Percentiles rank a stretch among this genome's conserved stretches.
Evolutionary conservation across 2,113 vertebrate species (phyloP).

Genomic region (Saccopteryx bilineata): DNA sequence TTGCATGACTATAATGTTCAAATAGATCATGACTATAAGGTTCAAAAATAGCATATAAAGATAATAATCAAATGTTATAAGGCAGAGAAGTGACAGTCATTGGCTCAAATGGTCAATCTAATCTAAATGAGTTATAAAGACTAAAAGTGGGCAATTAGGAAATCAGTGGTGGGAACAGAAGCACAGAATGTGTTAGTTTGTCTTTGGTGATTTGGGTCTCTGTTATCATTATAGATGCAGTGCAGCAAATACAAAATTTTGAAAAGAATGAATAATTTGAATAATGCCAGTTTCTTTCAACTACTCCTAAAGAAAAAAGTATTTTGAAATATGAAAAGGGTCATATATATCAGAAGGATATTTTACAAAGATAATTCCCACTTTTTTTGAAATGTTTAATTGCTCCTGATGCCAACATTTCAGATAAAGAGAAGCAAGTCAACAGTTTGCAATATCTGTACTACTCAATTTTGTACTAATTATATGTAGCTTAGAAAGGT

Average conservation of each 20-base stretch:
- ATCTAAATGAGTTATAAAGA: neutral
- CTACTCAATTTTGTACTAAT: neutral
- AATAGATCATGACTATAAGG: neutral
- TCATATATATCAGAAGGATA: neutral
- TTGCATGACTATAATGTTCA: neutral
- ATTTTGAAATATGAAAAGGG: neutral
- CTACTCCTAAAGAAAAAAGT: neutral
- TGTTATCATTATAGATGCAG: neutral
- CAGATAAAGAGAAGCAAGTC: neutral
- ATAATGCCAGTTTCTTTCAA: neutral
- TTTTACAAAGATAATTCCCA: neutral
- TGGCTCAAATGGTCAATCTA: neutral
- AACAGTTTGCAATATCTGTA: neutral
- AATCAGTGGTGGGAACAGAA: neutral
- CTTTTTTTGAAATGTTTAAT: neutral
- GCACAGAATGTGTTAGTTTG: neutral
- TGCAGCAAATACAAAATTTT: neutral
- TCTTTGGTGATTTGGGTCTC: neutral
- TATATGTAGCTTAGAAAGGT: neutral
- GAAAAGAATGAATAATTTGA: neutral
- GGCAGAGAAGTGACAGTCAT: neutral
- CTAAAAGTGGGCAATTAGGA: rapidly evolving
- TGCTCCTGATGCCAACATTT: neutral
- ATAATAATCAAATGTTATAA: neutral
- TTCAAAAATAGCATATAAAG: neutral